Conservation (phyloP, 2,113 vertebrate genomes). For the Notothenia rossii region DNA sequence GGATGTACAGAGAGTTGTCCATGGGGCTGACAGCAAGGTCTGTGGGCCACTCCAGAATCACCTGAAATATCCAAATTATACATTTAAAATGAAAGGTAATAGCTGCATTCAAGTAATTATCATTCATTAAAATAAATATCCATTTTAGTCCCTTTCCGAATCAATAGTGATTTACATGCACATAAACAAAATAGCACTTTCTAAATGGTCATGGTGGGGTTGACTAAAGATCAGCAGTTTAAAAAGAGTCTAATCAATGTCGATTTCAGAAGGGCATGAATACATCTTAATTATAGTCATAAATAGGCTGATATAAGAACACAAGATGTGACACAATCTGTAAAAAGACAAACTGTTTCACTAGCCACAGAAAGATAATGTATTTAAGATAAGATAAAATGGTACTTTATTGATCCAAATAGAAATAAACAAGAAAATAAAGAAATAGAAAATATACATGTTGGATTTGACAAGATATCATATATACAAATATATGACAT, state of each 20-base stretch:
- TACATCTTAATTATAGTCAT: neutral
- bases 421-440: too few species aligned
- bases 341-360: neutral
- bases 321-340: neutral
- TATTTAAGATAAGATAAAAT: neutral
- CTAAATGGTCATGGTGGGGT: neutral
- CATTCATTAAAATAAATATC: neutral
- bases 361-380: neutral
- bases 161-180: neutral
- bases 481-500: too few species aligned
- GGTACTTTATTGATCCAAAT: too few species aligned
- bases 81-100: neutral
- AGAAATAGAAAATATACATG: too few species aligned
- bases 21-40: constrained; percentile 96
- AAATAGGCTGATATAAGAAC: neutral
- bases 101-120: neutral
- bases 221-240: neutral
- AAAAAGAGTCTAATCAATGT: too few species aligned
- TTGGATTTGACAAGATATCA: too few species aligned
- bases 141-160: neutral
- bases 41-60: constrained; percentile 97
- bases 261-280: neutral
- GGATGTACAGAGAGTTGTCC: constrained; percentile 96
- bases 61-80: constrained; percentile 78
- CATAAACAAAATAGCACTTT: neutral